Conservation (phyloP, 2,113 vertebrate species). For the Struthio camelus region DNA sequence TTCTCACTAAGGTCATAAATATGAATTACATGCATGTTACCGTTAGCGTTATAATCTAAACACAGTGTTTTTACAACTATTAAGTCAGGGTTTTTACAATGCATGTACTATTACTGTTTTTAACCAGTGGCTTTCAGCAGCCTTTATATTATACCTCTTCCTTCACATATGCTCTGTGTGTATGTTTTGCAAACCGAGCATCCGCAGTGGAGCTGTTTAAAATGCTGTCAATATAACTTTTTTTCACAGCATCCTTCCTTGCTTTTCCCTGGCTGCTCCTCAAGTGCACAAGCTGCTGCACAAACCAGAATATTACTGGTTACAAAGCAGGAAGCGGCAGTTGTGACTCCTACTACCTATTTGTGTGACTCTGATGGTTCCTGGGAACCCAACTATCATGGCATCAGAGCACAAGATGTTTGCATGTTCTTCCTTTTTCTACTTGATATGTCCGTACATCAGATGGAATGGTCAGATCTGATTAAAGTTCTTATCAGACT, state of each 20-base stretch:
- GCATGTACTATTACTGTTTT: not conserved
- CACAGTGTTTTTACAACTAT: not conserved
- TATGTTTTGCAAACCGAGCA: not conserved
- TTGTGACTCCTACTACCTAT: not conserved
- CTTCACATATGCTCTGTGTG: not conserved
- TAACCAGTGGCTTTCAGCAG: not conserved
- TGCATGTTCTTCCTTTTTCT: not conserved
- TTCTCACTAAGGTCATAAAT: slow-evolving; percentile 3
- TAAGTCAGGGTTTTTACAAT: not conserved
- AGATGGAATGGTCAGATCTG: not conserved
- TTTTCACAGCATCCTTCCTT: not conserved
- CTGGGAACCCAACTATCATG: not conserved
- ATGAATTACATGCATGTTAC: not conserved
- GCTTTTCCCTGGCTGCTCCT: not conserved
- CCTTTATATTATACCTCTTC: not conserved
- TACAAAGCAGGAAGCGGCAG: not conserved
- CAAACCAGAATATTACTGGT: not conserved
- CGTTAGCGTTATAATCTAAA: not conserved
- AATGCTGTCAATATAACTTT: not conserved
- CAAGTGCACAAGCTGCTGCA: not conserved
- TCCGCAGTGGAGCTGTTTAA: not conserved
- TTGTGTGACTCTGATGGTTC: not conserved
- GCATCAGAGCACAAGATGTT: not conserved
- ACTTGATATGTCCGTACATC: not conserved
- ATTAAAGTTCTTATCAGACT: not conserved